Evolutionary conservation across 2,888 invertebrate species (phyloP).

Genomic region (Microdon myrmicae): DNA sequence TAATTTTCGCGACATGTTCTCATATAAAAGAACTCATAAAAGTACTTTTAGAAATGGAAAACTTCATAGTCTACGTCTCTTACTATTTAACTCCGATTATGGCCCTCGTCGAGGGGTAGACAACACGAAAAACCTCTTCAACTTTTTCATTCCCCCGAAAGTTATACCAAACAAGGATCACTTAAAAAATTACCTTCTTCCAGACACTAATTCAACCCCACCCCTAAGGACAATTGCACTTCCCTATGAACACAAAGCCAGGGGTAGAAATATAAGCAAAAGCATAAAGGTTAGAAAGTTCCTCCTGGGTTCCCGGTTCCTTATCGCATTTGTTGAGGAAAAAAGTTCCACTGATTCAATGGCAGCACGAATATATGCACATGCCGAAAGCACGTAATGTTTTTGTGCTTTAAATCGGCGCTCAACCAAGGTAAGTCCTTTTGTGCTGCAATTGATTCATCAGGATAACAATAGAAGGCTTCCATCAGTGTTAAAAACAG

Average conservation of each 20-base stretch:
- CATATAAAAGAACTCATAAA: no score
- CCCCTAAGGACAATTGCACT: no score
- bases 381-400: background rate
- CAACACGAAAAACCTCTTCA: constrained; percentile 47
- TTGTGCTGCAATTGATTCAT: constrained; percentile 50
- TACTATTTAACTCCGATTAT: no score
- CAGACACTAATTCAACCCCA: constrained; percentile 42
- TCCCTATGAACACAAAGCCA: no score
- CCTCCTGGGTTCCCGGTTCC: no score
- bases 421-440: constrained; percentile 29
- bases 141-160: constrained; percentile 19
- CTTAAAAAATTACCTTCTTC: constrained; percentile 46
- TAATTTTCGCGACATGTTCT: no score
- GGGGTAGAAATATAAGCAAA: no score
- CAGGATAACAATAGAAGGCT: constrained; percentile 43
- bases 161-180: constrained; percentile 42
- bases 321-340: constrained; percentile 1
- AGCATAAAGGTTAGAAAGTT: no score
- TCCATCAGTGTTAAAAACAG: constrained; percentile 12
- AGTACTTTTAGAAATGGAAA: no score
- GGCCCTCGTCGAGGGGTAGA: no score
- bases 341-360: constrained; percentile 11
- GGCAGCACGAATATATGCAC: constrained; percentile 1
- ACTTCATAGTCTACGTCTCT: no score
- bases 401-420: constrained; percentile 14